Conservation (phyloP, 2,797 vertebrate species). For the Protonibea diacanthus region DNA sequence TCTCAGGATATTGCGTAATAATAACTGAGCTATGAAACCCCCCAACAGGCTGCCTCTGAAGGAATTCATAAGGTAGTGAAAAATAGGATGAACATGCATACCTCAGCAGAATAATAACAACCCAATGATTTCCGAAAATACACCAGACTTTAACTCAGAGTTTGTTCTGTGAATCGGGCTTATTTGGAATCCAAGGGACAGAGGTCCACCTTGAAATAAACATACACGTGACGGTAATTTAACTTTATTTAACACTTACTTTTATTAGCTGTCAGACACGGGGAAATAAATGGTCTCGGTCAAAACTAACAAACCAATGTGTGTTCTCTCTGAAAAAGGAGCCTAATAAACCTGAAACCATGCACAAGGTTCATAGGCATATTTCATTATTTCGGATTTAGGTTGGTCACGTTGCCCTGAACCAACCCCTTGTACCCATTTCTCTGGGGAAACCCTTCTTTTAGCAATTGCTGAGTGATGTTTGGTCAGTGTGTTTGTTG, state of each 20-base stretch:
- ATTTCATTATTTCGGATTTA: conserved; percentile 65
- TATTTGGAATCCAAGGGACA: background rate
- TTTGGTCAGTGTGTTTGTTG: conserved; percentile 78
- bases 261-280: conserved; percentile 68
- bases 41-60: conserved; percentile 20
- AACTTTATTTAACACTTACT: conserved; percentile 51
- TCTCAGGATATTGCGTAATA: conserved; percentile 45
- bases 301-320: conserved; percentile 52
- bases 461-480: conserved; percentile 68
- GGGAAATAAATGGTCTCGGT: conserved; percentile 49
- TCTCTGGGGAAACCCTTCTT: conserved; percentile 67
- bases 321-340: conserved; percentile 65
- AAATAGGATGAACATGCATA: conserved; percentile 26
- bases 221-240: conserved; percentile 19
- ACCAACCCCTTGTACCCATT: conserved; percentile 65
- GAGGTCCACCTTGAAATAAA: conserved; percentile 26
- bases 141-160: conserved; percentile 40
- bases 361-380: conserved; percentile 50
- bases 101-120: conserved; percentile 45
- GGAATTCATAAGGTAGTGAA: conserved; percentile 46
- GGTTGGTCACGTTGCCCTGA: conserved; percentile 64
- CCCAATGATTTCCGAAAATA: conserved; percentile 45
- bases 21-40: conserved; percentile 28
- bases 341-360: conserved; percentile 56
- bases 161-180: conserved; percentile 27